phyloP scores from a whole-genome alignment of 2,797 vertebrate species.

The Chaunax sp. region DNA sequence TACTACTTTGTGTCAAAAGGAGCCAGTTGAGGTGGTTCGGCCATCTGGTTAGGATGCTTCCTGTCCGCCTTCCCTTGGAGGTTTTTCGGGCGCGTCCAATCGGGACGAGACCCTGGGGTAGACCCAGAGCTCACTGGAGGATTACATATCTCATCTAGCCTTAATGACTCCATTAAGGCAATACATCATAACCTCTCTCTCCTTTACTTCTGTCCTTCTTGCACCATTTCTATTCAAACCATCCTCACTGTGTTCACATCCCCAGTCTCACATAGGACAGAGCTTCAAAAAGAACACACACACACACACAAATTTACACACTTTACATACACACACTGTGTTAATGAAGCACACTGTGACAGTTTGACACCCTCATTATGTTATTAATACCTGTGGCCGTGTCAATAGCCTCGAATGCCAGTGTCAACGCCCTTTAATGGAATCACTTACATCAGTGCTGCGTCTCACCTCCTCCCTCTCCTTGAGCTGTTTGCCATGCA shows the following conservation, averaged over 20 bases:
- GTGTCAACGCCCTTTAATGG: slow-evolving; percentile 73
- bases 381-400: slow-evolving; percentile 78
- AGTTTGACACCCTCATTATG: slow-evolving; percentile 75
- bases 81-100: no score
- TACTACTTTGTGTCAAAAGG: no score
- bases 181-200: background rate
- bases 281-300: slow-evolving; percentile 14
- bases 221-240: background rate
- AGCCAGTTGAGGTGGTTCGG: no score
- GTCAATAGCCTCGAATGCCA: slow-evolving; percentile 72
- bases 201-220: background rate
- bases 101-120: no score
- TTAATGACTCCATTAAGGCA: no score
- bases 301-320: slow-evolving; percentile 15
- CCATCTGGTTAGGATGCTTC: no score
- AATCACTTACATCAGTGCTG: slow-evolving; percentile 62
- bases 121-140: no score
- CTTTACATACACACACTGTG: slow-evolving; percentile 13
- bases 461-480: slow-evolving; percentile 48
- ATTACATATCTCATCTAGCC: no score
- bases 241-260: slow-evolving; percentile 5
- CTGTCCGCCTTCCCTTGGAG: no score
- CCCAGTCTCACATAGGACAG: slow-evolving; percentile 4
- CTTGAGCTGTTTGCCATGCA: slow-evolving; percentile 63
- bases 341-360: slow-evolving; percentile 58